Evolutionary conservation across 2,888 invertebrate genomes (phyloP), one percentile per base, ranked within the genome.

Genomic region (Adela reaumurella): DNA sequence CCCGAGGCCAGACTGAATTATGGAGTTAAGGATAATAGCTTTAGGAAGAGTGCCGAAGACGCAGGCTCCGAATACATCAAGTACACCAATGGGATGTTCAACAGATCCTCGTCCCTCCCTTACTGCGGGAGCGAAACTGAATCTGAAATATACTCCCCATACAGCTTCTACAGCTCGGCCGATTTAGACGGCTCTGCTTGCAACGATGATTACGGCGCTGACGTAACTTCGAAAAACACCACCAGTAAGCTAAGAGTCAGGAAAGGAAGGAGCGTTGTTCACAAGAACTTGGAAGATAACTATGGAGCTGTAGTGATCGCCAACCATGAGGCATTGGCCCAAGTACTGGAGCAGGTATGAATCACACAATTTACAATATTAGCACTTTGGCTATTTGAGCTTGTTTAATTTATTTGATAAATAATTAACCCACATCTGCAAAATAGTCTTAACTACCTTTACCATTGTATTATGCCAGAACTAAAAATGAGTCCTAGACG

Each of bases 241-340:
- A 84, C 83, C 19, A 84, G 83, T 61, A 85, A 87, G 64, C 78
- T 91, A 54, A 80, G 91, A 58, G 87, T 90, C 53, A 82, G 90
- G 57, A 89, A 92, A 67, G 90, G 89, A 47, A 82, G 92, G 52
- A 90, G 90, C 65, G 87, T 92, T 54, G 90, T 92, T 10, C 92
- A 92, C 66, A 89, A 86, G 62, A 92, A 87, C 64, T 81, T 94
- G 54, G 93, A 94, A 64, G 93, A 94, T 63, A 93, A 93, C 74
- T 94, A 94, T 62, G 92, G 92, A 17, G 93, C 93, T 43, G 92
- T 94, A 29, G 88, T 93, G 54, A 88, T 92, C 35, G 92, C 93
- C 53, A 94, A 94, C 77, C 92, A 93, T 63, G 92, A 94, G 71
- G 92, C 93, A 6, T 81, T 94, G 17, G 90, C 92, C 47, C 92